Conservation (phyloP, 1,140 invertebrate species). For the Drosophila oshimai region DNA sequence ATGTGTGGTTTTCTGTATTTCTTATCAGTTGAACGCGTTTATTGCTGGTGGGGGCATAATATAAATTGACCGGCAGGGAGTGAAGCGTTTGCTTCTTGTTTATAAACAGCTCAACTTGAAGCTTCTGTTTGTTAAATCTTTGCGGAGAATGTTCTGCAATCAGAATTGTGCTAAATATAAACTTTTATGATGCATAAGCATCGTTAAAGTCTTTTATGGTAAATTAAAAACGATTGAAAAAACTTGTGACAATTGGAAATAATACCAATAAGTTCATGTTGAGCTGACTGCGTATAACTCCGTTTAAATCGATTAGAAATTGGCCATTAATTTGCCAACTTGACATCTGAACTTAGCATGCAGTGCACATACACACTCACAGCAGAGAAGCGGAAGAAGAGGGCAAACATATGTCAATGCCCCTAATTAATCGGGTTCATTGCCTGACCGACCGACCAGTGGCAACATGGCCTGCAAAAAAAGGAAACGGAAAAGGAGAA, state of each 20-base stretch:
- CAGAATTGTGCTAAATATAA: too few species aligned
- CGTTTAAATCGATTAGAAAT: slow-evolving; percentile 4
- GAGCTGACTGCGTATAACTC: not conserved
- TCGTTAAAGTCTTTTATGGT: too few species aligned
- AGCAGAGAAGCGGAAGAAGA: not conserved
- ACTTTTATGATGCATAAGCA: too few species aligned
- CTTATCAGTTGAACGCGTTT: slow-evolving; percentile 30
- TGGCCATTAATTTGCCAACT: slow-evolving; percentile 40
- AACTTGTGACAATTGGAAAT: not conserved
- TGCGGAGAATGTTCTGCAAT: too few species aligned
- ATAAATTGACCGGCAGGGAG: not conserved
- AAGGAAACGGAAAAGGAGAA: slow-evolving; percentile 25
- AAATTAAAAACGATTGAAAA: too few species aligned
- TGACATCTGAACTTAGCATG: slow-evolving; percentile 53
- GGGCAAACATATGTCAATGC: slow-evolving; percentile 57
- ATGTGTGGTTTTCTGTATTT: slow-evolving; percentile 16
- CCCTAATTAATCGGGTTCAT: slow-evolving; percentile 74
- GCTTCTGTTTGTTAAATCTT: not conserved
- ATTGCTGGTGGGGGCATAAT: not conserved
- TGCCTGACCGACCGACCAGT: slow-evolving; percentile 68
- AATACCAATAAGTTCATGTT: not conserved
- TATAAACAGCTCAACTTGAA: not conserved
- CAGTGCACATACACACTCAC: not conserved
- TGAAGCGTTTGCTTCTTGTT: not conserved
- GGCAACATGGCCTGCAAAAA: slow-evolving; percentile 3